phyloP scores from a whole-genome alignment of 1,140 invertebrate species.

The Diorhabda carinulata region DNA sequence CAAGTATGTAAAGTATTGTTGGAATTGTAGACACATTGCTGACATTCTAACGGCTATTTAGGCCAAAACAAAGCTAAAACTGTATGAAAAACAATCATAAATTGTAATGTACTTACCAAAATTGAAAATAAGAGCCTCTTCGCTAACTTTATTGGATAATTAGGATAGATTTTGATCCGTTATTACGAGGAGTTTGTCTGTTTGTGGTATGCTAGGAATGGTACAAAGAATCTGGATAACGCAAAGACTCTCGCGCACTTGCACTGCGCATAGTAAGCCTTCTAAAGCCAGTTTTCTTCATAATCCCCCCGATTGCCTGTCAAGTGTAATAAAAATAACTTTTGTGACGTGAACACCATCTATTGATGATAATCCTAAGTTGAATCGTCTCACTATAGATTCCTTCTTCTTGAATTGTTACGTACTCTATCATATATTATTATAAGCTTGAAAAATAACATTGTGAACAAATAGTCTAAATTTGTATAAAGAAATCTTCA shows the following conservation, averaged over 20 bases:
- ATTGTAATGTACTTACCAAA: conserved; percentile 62
- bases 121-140: conserved; percentile 57
- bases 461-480: too few species aligned
- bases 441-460: too few species aligned
- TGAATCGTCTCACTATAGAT: too few species aligned
- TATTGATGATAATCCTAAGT: background rate
- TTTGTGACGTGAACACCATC: background rate
- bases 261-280: conserved; percentile 71
- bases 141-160: conserved; percentile 54
- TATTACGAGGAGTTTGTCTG: conserved; percentile 75
- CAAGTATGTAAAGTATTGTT: conserved; percentile 78
- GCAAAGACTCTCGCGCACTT: conserved; percentile 77
- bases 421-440: too few species aligned
- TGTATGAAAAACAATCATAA: conserved; percentile 56
- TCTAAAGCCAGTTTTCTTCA: conserved; percentile 45
- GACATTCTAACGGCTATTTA: conserved; percentile 62
- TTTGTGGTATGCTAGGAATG: conserved; percentile 91
- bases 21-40: conserved; percentile 69
- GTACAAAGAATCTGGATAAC: conserved; percentile 92
- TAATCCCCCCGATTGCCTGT: conserved; percentile 25
- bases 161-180: conserved; percentile 65
- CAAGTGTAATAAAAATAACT: conserved; percentile 1
- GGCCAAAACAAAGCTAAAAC: conserved; percentile 51
- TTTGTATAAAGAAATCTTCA: too few species aligned
- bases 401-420: too few species aligned